These are phyloP conservation scores for Pogonomyrmex barbatus DNA, from an alignment of 1,140 invertebrate species.

Conservation along the genomic window DNA sequence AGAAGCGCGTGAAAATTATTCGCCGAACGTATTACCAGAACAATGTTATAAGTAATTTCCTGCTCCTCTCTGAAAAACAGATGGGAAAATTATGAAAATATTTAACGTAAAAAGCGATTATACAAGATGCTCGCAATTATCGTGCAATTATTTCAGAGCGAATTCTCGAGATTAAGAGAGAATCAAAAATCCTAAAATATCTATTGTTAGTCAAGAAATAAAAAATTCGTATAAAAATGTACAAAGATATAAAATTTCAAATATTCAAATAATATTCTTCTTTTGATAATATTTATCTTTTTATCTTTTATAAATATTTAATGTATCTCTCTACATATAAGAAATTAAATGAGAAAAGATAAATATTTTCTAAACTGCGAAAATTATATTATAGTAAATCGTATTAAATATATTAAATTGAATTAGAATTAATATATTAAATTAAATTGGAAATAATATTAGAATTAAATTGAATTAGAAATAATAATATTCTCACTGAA, in stretches of 20 bases:
- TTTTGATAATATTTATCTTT: not conserved
- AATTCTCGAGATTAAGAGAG: not conserved
- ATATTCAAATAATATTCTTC: not conserved
- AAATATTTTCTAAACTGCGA: not conserved
- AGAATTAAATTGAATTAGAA: not conserved
- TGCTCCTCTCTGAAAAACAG: conserved; percentile 2
- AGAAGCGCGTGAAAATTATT: conserved; percentile 30
- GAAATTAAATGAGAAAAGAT: not conserved
- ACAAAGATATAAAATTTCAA: not conserved
- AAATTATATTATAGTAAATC: not conserved
- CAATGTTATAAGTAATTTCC: conserved; percentile 13
- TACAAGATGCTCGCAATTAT: conserved; percentile 1
- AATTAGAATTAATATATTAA: not conserved
- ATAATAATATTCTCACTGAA: not conserved
- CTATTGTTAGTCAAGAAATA: not conserved
- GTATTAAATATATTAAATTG: not conserved
- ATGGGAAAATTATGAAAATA: not conserved
- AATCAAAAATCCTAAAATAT: not conserved
- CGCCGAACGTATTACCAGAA: conserved; percentile 3
- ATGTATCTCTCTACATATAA: not conserved
- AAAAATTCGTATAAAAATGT: not conserved
- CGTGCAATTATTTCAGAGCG: not conserved
- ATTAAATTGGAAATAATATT: not conserved
- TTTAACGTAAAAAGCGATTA: conserved; percentile 1
- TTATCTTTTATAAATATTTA: not conserved